Base-by-base conservation (phyloP, 2,888 invertebrate genomes). In the Eudiplozoon nipponicum region DNA sequence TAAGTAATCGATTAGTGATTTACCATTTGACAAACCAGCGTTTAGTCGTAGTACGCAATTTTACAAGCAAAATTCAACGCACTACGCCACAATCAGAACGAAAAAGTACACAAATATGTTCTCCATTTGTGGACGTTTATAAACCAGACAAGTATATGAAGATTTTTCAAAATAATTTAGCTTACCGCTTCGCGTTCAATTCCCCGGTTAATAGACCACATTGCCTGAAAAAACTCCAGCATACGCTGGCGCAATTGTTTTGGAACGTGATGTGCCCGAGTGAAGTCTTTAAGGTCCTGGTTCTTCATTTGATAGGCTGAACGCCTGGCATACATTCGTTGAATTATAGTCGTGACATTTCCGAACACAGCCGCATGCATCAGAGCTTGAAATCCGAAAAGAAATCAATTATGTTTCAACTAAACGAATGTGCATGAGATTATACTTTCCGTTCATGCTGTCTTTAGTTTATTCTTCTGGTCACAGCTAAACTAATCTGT, bases 291-390 rank as follows among this genome's bases (percentile, higher is more conserved):
- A 45, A 86, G 65, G 58, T 84, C 81, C 42, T 78, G 65, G 70
- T 78, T 77, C 63, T 80, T 81, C 51, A 73, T 74, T 57, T 84
- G 81, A 57, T 80, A 84, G 53, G 77, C 68, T 3, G 80, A 80
- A 28, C 80, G 67, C 31, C 81, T 67, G 1, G 80, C 75, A 61
- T 84, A 86, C 77, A 84, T 80, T 49, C 84, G 66, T 57, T 84
- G 84, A 53, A 86, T 84, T 51, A 84, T 80, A 39, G 84, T 81
- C 13, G 84, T 84, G 49, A 86, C 84, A 60, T 84, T 84, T 57
- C 84, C 84, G 56, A 86, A 84, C 29, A 86, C 81, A 39, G 80
- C 77, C 17, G 84, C 84, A 60, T 84, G 84, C 84, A 84, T 84
- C 52, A 86, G 65, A 34, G 84, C 84, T 84, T 63, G 28, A 60